Base-by-base conservation (phyloP, 2,888 invertebrate species). In the Mechanitis messenoides region DNA sequence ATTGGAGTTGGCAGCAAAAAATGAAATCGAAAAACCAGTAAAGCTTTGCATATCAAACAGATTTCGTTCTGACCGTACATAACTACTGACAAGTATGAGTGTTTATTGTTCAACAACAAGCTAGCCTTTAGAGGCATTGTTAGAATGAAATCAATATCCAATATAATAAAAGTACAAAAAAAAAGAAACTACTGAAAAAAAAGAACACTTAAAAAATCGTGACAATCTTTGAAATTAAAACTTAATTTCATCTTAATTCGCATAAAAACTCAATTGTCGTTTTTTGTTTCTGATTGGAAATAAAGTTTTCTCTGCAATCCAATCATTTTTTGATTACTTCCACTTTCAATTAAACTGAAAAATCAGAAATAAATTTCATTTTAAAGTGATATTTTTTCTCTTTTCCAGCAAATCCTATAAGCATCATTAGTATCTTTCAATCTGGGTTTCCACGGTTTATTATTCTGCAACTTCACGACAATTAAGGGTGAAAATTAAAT, bases 401-500 rank as follows among this genome's bases (percentile, higher is more conserved):
- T 33, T 54, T 54, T 56, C 57, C 45, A 55, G 33, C 47, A 33
- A 50, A 54, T 58, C 60, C 63, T 53, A 33, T 46, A 56, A 53
- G 58, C 53, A 42, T 46, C 53, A 50, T 58, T 60, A 58, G 56
- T 56, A 55, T 56, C 55, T 55, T 56, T 58, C 58, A 58, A 58
- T 61, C 63, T 47, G 53, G 45, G 31, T 56, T 56, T 35, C 56
- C 45, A 45, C 58, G 58, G 59, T 57, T 63, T 60, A 61, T 56
- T 53, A 55, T 53, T 69, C 71, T 73, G 62, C 72, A 74, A 72
- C 72, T 73, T 71, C 70, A 72, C 71, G 71, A 75, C 75, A 77
- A 77, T 78, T 78, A 76, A 72, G 70, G 68, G 67, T 76, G 77
- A 74, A 77, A 76, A 78, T 79, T 78, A 77, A 79, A 80, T 75